Base-by-base conservation (phyloP, 2,113 vertebrate genomes). In the Hemicordylus capensis region DNA sequence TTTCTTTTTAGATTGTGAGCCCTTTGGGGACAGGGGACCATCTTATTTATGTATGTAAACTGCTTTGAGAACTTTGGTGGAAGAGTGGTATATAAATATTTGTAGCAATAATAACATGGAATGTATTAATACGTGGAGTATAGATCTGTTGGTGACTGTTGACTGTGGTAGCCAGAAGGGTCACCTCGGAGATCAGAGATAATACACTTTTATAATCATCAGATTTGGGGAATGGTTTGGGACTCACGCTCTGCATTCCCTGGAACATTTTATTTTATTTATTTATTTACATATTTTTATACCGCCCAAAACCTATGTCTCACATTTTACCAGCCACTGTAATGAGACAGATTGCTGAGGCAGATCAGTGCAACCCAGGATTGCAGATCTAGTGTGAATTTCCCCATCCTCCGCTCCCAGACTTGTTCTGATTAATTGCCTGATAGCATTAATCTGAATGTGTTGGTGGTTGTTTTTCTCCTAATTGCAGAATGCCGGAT, bases 401-500 rank as follows among this genome's bases (percentile, higher is more conserved):
- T 69, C 46, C 48, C 56, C 48, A 22, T 56, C 24, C 20, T 80
- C 24, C 0, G 2, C 42, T 42, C 58, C 37, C 31, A 26, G 63
- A 51, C n/a, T n/a, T n/a, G 51, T 24, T 67, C 6, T n/a, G 28
- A 28, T 69, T 69, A 46, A 69, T 56, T 24, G 22, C 79, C 64
- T 75, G 84, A 88, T 0, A 7, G 9, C 46, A 51, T 28, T 91
- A 93, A 95, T 44, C 1, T 88, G 90, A 86, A 76, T 91, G 19
- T n/a, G n/a, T n/a, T n/a, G n/a, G n/a, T n/a, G n/a, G n/a, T 20
- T 6, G 4, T 89, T 51, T 89, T 76, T 91, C 39, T 76, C 63
- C 88, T 91, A 86, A 87, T 86, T 93, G 61, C 88, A 99, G 98
- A 91, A 99, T 99, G 98, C 98, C 98, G 46, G 98, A 98, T 92